Base-by-base conservation (phyloP, 1,140 invertebrate species). In the Drosophila watanabei region DNA sequence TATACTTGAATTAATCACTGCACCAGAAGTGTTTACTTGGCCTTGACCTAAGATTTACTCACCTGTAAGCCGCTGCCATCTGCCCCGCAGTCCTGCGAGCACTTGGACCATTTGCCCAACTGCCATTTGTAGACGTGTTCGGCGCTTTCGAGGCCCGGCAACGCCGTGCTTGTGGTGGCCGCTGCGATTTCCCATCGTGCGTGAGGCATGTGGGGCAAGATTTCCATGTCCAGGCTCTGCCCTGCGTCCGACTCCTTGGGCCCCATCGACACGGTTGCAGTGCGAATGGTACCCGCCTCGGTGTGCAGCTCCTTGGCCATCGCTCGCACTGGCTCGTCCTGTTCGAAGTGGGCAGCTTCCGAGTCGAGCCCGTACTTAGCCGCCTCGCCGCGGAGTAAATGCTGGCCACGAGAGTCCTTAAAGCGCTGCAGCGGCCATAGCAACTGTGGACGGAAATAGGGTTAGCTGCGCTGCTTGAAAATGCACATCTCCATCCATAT, bases 81-180 rank as follows among this genome's bases (percentile, higher is more conserved):
- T 37, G 96, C 96, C 10, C 97, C 98, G 90, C 98, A 99, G 11
- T 96, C 95, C 82, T 97, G 96, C 4, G 97, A 98, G 93, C 98
- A 99, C 33, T 95, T 94, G 2, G 97, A 97, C 97, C 97, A 98
- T 32, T 97, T 95, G 2, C 96, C 96, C 8, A 96, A 95, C 70
- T 95, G 94, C 97, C 97, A 98, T 80, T 96, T 95, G 88, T 97
- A 97, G 82, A 95, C 94, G 66, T 96, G 93, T 64, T 95, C 94
- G 43, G 95, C 95, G 41, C 20, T 66, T 11, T 64, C 48, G 2
- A 35, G 18, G 39, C 57, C 62, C 10, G 86, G 64, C 43, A 41
- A 41, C 13, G 65, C n/a, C 48, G 64, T 52, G 30, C 70, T 60
- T 6, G 58, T 48, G 59, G 56, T 48, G 33, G 30, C 30, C 46